Evolutionary conservation across 2,797 vertebrate species (phyloP).

Genomic region (Oophaga sylvatica): DNA sequence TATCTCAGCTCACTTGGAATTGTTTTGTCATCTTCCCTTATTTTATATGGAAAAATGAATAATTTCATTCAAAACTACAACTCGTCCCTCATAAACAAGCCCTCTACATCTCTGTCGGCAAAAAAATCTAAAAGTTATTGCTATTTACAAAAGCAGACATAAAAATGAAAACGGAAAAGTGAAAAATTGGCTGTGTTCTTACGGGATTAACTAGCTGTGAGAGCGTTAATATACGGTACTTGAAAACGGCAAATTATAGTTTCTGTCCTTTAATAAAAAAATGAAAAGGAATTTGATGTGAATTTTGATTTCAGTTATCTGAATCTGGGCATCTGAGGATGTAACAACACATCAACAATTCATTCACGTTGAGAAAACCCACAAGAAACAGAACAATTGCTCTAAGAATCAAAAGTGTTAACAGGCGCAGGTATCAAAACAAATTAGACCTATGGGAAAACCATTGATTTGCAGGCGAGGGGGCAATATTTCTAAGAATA

Average conservation of each 20-base stretch:
- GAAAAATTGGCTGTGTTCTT: no score
- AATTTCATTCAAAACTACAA: no score
- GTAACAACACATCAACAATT: constrained; percentile 20
- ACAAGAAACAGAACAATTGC: constrained; percentile 26
- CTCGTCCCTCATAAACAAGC: no score
- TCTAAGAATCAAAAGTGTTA: constrained; percentile 14
- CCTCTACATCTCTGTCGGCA: no score
- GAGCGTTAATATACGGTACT: neutral
- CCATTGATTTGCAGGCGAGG: constrained; percentile 12
- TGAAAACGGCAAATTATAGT: neutral
- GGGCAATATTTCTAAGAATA: constrained; percentile 18
- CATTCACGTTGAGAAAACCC: neutral
- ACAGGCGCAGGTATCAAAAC: constrained; percentile 13
- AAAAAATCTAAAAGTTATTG: no score
- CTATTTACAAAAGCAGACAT: no score
- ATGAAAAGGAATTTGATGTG: neutral
- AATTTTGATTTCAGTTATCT: neutral
- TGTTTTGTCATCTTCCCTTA: no score
- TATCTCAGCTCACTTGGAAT: no score
- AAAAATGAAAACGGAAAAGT: no score
- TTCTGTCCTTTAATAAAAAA: neutral
- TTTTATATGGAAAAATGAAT: no score
- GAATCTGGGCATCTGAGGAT: neutral
- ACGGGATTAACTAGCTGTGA: neutral
- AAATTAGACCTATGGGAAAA: constrained; percentile 33